These are phyloP conservation scores for Sinonovacula constricta DNA, from an alignment of 1,140 invertebrate species.

Conservation along the genomic window DNA sequence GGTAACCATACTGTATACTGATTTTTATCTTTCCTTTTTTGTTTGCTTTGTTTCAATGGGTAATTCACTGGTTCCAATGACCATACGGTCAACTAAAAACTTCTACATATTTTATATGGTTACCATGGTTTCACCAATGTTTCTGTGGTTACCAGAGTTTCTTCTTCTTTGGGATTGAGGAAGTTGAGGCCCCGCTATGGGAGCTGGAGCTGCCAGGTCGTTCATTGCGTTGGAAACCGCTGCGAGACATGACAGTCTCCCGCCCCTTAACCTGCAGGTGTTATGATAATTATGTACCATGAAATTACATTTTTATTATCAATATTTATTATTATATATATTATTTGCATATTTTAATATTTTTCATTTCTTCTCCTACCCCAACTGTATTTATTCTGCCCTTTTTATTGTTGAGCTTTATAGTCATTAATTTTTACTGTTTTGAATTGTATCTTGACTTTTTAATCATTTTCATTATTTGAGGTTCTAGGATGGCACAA, in stretches of 20 bases:
- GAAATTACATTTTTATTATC: neutral
- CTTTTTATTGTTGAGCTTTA: too few species aligned
- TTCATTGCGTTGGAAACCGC: conserved; percentile 41
- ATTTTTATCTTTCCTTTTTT: neutral
- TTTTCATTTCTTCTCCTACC: too few species aligned
- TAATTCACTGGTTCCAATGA: too few species aligned
- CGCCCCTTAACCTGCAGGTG: conserved; percentile 38
- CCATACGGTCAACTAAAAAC: too few species aligned
- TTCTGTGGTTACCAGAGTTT: too few species aligned
- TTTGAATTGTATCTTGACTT: too few species aligned
- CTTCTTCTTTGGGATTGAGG: conserved; percentile 44
- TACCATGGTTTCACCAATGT: too few species aligned
- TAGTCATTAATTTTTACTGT: neutral
- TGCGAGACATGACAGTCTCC: conserved; percentile 43
- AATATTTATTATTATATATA: neutral
- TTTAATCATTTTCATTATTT: too few species aligned
- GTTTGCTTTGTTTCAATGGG: too few species aligned
- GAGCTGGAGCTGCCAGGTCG: conserved; percentile 17
- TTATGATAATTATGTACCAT: neutral
- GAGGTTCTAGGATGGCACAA: neutral
- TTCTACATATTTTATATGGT: too few species aligned
- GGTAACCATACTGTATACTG: neutral
- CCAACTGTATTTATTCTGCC: too few species aligned
- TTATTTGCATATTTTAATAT: neutral
- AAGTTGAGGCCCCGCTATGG: conserved; percentile 28